phyloP scores from a whole-genome alignment of 2,113 vertebrate genomes.

The Lasiurus borealis region DNA sequence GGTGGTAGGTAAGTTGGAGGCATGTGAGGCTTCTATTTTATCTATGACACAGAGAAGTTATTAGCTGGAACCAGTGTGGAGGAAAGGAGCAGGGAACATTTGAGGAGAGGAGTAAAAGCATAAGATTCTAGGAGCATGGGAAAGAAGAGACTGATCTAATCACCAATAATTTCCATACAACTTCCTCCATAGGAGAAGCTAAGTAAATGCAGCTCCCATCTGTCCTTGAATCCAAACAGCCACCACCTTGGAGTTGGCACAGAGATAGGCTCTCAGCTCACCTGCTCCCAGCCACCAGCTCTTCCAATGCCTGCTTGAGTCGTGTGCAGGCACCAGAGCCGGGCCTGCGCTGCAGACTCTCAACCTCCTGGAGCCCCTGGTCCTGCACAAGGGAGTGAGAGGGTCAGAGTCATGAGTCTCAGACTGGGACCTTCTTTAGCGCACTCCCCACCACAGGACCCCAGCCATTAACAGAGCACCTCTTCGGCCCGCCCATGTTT shows the following conservation, averaged over 20 bases:
- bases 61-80: not conserved
- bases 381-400: slow-evolving; percentile 84
- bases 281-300: slow-evolving; percentile 95
- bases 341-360: slow-evolving; percentile 89
- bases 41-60: not conserved
- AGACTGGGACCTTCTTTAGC: not conserved
- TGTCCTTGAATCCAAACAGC: not conserved
- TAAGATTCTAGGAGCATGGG: not conserved
- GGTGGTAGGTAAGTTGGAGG: not conserved
- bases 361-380: slow-evolving; percentile 91
- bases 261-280: slow-evolving; percentile 76
- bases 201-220: not conserved
- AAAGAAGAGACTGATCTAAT: not conserved
- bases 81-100: not conserved
- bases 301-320: slow-evolving; percentile 90
- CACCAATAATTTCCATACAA: not conserved
- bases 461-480: accelerated
- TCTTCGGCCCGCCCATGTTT: not conserved
- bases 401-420: not conserved
- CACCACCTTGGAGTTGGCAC: not conserved
- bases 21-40: not conserved
- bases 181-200: not conserved
- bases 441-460: not conserved
- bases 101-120: not conserved
- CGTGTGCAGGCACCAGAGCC: slow-evolving; percentile 87